phyloP scores from a whole-genome alignment of 2,113 vertebrate species.

The Oceanodroma tethys region DNA sequence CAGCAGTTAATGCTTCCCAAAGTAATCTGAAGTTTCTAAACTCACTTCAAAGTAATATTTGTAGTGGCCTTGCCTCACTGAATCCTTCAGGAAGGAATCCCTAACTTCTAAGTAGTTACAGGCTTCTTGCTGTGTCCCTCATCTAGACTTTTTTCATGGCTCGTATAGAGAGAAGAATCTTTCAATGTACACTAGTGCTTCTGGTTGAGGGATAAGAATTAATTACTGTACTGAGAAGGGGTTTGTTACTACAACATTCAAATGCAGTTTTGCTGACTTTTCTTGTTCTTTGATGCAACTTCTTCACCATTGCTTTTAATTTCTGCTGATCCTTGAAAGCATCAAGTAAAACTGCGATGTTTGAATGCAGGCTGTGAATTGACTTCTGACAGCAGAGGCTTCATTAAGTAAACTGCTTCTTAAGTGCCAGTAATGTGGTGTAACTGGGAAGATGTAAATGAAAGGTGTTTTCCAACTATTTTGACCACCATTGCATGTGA shows the following conservation, averaged over 20 bases:
- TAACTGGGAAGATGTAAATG: neutral
- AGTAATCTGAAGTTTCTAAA: neutral
- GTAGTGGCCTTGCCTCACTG: neutral
- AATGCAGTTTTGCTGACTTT: neutral
- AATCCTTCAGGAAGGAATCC: neutral
- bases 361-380: neutral
- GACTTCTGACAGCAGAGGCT: neutral
- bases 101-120: neutral
- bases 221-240: neutral
- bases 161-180: neutral
- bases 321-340: neutral
- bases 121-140: neutral
- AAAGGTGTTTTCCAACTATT: neutral
- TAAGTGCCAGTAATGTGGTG: neutral
- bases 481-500: neutral
- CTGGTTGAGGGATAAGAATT: neutral
- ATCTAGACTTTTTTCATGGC: neutral
- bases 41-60: neutral
- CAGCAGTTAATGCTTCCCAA: neutral
- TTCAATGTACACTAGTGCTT: neutral
- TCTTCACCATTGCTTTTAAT: neutral
- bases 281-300: neutral
- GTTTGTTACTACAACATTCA: neutral
- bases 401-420: neutral
- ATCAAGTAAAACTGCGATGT: neutral